Evolutionary conservation across 2,888 invertebrate genomes (phyloP), one percentile per base, ranked within the genome.

Genomic region (Caenorhabditis japonica): DNA sequence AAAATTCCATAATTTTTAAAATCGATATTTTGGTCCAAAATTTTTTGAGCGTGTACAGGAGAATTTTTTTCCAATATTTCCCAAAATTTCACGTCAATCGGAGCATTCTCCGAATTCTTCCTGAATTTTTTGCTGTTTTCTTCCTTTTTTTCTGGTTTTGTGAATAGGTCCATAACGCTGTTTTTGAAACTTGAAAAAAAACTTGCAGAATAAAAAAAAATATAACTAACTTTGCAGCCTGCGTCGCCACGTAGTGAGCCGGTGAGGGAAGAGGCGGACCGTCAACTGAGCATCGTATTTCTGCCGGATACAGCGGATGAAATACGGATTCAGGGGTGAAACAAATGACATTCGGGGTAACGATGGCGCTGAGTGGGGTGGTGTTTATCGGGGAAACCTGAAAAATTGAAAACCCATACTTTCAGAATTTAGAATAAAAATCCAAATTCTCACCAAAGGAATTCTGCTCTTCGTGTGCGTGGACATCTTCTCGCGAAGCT

Each of bases 271-370:
- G 46, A 1, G 68, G 47, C n/a, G 75, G 53, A 21, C 62, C 55
- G n/a, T 79, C 81, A 1, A 47, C 47, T 7, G 75, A 17, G 1
- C 52, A 34, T 25, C 76, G 62, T 27, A 87, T 81, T 52, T 84
- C 82, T 0, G 82, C 81, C 8, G 86, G 84, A 61, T 87, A 87
- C 13, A 86, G 69, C 4, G 87, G 87, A 62, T 87, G 86, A 53
- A 84, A 85, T 4, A 87, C 82, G 33, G 83, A 83, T 60, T 85
- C 84, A 3, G 85, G 77, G 7, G 87, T 85, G 69, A 87, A 84
- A 41, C 87, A 87, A 44, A 87, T 82, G 53, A 87, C 79, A 53
- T 86, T 79, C 5, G 73, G 70, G 10, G 85, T 80, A 15, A 85
- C 77, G 12, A 72, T 76, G 3, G 81, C 66, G 34, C 75, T 64